Conservation (phyloP, 2,797 vertebrate genomes). For the Aphelocoma californica region DNA sequence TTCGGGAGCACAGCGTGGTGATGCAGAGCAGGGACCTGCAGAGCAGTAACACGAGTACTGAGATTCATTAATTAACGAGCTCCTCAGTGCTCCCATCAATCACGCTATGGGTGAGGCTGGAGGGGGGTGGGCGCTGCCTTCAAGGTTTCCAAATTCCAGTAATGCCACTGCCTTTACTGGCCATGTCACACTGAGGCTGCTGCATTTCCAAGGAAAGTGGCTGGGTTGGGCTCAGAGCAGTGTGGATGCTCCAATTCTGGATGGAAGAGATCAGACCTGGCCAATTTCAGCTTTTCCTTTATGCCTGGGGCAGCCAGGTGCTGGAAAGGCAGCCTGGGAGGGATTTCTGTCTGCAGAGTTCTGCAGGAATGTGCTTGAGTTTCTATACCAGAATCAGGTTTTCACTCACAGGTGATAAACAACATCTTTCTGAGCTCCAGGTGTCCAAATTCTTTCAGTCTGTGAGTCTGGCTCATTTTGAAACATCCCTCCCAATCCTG, state of each 20-base stretch:
- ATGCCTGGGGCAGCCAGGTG: neutral
- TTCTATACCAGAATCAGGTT: neutral
- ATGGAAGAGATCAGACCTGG: neutral
- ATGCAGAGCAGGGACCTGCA: neutral
- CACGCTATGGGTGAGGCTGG: neutral
- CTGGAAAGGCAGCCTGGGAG: neutral
- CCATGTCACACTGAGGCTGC: neutral
- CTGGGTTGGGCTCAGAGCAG: neutral
- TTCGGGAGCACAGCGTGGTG: neutral
- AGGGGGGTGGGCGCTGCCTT: neutral
- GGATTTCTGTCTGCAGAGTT: neutral
- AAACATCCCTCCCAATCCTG: neutral
- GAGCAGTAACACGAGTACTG: neutral
- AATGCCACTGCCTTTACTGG: neutral
- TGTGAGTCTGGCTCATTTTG: neutral
- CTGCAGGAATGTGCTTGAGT: neutral
- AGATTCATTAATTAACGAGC: neutral
- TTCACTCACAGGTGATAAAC: neutral
- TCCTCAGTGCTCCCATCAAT: neutral
- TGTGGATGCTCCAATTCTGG: accelerated
- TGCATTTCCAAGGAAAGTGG: neutral
- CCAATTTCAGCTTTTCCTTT: neutral
- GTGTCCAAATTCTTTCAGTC: neutral
- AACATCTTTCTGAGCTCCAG: neutral
- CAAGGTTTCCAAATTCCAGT: neutral